Evolutionary conservation across 2,888 invertebrate species (phyloP).

Genomic region (Aplocera efformata): DNA sequence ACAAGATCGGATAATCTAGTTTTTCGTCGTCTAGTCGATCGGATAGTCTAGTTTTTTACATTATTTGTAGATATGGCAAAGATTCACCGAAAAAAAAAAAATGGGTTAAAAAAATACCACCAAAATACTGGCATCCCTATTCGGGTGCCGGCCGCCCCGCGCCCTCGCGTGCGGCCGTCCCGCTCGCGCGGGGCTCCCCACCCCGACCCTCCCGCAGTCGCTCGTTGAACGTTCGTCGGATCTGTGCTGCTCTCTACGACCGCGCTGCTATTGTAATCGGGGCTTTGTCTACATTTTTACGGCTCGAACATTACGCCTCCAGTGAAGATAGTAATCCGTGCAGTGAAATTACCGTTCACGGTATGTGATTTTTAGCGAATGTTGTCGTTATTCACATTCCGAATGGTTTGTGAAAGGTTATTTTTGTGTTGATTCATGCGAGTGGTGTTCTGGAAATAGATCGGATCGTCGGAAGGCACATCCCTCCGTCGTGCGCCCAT

Average conservation of each 20-base stretch:
- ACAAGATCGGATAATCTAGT: too few relatives aligned
- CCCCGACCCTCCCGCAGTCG: slow-evolving; percentile 56
- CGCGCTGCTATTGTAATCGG: slow-evolving; percentile 58
- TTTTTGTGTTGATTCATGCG: slow-evolving; percentile 80
- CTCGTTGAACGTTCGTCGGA: slow-evolving; percentile 65
- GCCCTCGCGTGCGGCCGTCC: slow-evolving; percentile 41
- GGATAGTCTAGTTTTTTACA: too few relatives aligned
- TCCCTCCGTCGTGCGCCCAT: slow-evolving; percentile 58
- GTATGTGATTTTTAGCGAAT: slow-evolving; percentile 66
- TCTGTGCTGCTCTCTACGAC: slow-evolving; percentile 57
- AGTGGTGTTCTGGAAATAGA: slow-evolving; percentile 78
- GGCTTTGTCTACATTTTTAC: slow-evolving; percentile 65
- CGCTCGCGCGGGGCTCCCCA: slow-evolving; percentile 37
- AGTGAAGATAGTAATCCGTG: slow-evolving; percentile 63
- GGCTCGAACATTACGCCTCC: slow-evolving; percentile 53
- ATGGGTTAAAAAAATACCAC: slow-evolving; percentile 8
- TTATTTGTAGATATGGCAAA: too few relatives aligned
- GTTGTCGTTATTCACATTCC: slow-evolving; percentile 66
- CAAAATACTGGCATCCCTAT: slow-evolving; percentile 38
- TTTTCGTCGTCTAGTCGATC: too few relatives aligned
- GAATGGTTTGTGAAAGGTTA: slow-evolving; percentile 75
- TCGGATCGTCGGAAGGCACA: slow-evolving; percentile 66
- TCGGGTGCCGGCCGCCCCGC: slow-evolving; percentile 28
- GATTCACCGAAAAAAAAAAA: not conserved
- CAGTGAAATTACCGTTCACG: slow-evolving; percentile 74